phyloP scores from a whole-genome alignment of 2,113 vertebrate species.

The Corythornis vintsioides region DNA sequence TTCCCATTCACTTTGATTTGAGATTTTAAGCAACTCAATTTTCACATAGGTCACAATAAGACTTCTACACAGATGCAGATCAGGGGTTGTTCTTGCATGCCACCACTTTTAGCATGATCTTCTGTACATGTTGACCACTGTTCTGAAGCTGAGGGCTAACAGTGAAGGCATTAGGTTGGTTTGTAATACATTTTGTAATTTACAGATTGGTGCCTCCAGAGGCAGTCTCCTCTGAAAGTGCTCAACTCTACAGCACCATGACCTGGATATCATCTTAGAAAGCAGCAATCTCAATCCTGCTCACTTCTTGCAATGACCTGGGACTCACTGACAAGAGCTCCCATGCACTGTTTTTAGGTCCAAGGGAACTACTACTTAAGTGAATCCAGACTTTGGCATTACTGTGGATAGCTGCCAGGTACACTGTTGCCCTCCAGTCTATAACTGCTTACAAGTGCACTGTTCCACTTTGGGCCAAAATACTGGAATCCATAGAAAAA shows the following conservation, averaged over 20 bases:
- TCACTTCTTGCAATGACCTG: not conserved
- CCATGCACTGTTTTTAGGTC: not conserved
- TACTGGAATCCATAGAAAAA: not conserved
- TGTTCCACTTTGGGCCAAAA: not conserved
- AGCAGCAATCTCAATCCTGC: not conserved
- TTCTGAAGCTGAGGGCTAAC: not conserved
- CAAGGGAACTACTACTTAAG: not conserved
- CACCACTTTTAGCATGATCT: not conserved
- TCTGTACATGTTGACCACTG: not conserved
- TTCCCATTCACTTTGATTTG: constrained; percentile 12
- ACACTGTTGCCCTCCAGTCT: not conserved
- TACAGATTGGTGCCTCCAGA: not conserved
- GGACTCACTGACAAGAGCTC: not conserved
- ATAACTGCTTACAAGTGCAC: not conserved
- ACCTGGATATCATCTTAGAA: not conserved
- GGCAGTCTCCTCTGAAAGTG: not conserved
- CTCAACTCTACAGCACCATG: not conserved
- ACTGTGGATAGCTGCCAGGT: not conserved
- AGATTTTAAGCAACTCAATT: not conserved
- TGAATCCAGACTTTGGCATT: not conserved
- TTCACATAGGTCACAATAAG: not conserved
- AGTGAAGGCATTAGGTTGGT: not conserved
- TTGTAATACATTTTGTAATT: not conserved
- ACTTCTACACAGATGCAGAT: not conserved
- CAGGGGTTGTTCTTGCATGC: not conserved